Percentiles rank a stretch among this genome's conserved stretches.
Conservation (phyloP, 1,140 invertebrate species). For the Calephelis nemesis region DNA sequence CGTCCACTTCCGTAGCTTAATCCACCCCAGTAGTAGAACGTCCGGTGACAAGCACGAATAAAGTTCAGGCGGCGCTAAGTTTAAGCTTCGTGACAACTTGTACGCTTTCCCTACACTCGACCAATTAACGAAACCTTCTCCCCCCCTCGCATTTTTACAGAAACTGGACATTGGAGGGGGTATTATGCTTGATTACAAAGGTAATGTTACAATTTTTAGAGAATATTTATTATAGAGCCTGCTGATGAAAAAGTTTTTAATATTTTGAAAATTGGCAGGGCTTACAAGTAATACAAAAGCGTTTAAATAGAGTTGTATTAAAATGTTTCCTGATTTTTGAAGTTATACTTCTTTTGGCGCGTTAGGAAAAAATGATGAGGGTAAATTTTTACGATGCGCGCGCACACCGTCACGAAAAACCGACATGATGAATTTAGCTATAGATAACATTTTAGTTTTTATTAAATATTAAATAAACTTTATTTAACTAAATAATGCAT, state of each 20-base stretch:
- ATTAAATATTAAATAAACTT: too few species aligned
- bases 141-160: slow-evolving; percentile 2
- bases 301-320: too few species aligned
- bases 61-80: slow-evolving; percentile 26
- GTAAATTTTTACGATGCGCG: too few species aligned
- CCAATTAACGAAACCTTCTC: slow-evolving; percentile 24
- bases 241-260: background rate
- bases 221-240: background rate
- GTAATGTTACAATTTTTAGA: slow-evolving; percentile 22
- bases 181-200: slow-evolving; percentile 22
- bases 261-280: background rate
- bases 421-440: too few species aligned
- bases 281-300: background rate
- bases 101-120: slow-evolving; percentile 30
- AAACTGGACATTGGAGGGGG: slow-evolving; percentile 24
- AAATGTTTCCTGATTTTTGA: too few species aligned
- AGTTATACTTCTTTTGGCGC: too few species aligned
- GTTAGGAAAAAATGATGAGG: too few species aligned
- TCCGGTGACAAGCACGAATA: slow-evolving; percentile 29
- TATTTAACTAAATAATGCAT: too few species aligned
- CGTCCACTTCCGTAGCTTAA: background rate
- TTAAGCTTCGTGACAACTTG: slow-evolving; percentile 28
- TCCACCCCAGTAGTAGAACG: background rate
- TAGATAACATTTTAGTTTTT: too few species aligned
- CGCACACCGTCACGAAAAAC: too few species aligned